Evolutionary conservation across 2,797 vertebrate species (phyloP), one percentile per base, ranked within the genome.

Genomic region (Hozukius guyotensis): DNA sequence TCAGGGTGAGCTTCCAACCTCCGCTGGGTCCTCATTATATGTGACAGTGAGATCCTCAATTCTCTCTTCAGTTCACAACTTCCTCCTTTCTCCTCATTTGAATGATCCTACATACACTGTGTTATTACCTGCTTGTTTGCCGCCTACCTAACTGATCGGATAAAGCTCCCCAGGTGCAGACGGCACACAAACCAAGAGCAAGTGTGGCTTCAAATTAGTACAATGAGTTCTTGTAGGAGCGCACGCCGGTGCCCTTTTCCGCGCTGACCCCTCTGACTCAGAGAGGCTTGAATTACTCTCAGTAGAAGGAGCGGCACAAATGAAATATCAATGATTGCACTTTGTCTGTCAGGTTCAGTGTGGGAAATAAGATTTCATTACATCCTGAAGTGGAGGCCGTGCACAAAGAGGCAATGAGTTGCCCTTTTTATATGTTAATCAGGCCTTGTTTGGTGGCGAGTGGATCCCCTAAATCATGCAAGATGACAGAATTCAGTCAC

Each of bases 11-110:
- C 74, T 83, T 85, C 77, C 80, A 61, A 42, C 68, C 69, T 91
- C 87, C 82, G 55, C 18, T 24, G 87, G 84, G 82, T 82, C 78
- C 91, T 91, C 84, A 91, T 93, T 93, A 94, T 75, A 67, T 34
- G 77, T 77, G 89, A 85, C 82, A 79, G 81, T 71, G 57, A 85
- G 86, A 79, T 73, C 80, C 59, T 81, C 61, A 61, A 66, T 55
- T 34, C 78, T n/a, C 70, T 61, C 74, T 71, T 63, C 34, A 61
- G 13, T 49, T 84, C 34, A 77, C 62, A 63, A 67, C 78, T 76
- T 69, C 49, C 77, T 10, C 24, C 42, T 68, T 79, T 61, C 60
- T 79, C 53, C 78, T 81, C 55, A 78, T 89, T 87, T 81, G 82
- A 89, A 89, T 80, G 64, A 77, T 81, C 57, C 59, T 76, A 63